Evolutionary conservation across 2,797 vertebrate species (phyloP).

Genomic region (Gymnocypris eckloni): DNA sequence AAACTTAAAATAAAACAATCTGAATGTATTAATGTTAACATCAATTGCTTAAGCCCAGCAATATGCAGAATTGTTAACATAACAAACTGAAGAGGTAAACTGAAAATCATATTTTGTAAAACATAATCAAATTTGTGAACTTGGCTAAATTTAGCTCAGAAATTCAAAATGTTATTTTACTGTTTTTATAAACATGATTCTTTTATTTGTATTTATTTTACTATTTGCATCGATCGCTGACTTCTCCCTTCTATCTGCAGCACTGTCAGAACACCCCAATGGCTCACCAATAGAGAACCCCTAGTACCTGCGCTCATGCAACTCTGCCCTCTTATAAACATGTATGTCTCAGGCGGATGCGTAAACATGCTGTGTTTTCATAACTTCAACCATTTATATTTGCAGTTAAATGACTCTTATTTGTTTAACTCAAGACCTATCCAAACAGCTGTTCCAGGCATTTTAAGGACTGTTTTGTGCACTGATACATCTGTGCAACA

Average conservation of each 20-base stretch:
- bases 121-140: not conserved
- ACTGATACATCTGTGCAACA: not conserved
- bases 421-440: not conserved
- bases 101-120: not conserved
- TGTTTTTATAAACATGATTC: not conserved
- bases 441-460: not conserved
- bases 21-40: conserved; percentile 1
- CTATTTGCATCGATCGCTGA: conserved; percentile 63
- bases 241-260: not conserved
- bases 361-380: not conserved
- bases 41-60: not conserved
- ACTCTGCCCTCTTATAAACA: not conserved
- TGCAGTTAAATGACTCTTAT: not conserved
- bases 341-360: not conserved
- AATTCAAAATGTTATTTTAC: not conserved
- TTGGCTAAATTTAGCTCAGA: not conserved
- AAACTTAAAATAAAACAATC: not conserved
- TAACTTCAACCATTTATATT: conserved; percentile 17
- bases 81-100: not conserved
- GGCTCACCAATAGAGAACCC: conserved; percentile 54
- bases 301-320: not conserved
- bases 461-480: not conserved
- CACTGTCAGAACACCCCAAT: not conserved
- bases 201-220: conserved; percentile 10
- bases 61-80: not conserved